A percentile compares a stretch with the other conserved stretches of the same genome.
phyloP scores from a whole-genome alignment of 2,113 vertebrate genomes.

The Fregata magnificens region DNA sequence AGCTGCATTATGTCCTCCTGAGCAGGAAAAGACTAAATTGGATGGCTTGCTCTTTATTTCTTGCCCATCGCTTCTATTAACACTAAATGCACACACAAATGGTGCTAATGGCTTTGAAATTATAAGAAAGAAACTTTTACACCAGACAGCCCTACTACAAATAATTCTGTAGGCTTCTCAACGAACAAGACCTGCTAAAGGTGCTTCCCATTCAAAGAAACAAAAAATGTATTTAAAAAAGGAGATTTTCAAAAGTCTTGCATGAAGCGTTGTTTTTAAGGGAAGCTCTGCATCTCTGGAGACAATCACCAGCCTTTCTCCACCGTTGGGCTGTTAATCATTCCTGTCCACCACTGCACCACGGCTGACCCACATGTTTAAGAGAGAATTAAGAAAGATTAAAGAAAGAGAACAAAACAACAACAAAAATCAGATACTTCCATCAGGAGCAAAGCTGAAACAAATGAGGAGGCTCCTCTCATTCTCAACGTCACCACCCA shows the following conservation, averaged over 20 bases:
- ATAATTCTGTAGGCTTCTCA: neutral
- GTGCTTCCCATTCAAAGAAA: neutral
- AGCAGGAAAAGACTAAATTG: neutral
- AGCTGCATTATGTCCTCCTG: neutral
- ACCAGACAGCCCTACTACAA: accelerated
- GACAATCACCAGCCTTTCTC: neutral
- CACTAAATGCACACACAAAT: neutral
- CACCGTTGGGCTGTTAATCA: accelerated
- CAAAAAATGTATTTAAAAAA: neutral
- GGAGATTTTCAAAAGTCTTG: neutral
- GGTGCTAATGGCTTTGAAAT: neutral
- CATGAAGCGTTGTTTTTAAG: neutral
- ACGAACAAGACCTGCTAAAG: neutral
- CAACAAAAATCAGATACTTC: neutral
- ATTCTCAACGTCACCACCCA: neutral
- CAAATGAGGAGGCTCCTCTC: neutral
- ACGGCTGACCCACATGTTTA: neutral
- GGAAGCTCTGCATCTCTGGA: neutral
- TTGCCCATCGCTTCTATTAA: neutral
- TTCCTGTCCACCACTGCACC: neutral
- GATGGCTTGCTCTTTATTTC: neutral
- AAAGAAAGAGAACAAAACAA: neutral
- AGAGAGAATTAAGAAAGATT: neutral
- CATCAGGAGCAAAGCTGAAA: neutral
- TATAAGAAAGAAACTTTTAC: neutral